Base-by-base conservation (phyloP, 2,797 vertebrate species). In the Gymnopithys bicolor region DNA sequence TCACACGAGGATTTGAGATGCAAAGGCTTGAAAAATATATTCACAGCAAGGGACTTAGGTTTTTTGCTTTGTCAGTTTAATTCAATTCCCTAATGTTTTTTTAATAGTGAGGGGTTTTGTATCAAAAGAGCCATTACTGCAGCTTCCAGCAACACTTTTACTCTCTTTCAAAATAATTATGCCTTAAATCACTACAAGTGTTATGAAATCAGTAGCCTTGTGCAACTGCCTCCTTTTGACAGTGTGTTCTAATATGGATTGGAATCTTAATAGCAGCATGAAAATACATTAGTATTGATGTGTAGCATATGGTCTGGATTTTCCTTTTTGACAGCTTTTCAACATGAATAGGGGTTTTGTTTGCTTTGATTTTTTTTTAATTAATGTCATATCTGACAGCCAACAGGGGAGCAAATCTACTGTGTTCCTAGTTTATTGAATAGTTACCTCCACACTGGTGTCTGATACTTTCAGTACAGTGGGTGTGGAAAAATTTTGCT, bases 241-340 rank as follows among this genome's bases (percentile, higher is more conserved):
- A 89, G 37, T 69, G 14, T 84, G 55, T 68, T 83, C 58, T 69
- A 49, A 33, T 91, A 73, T 91, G 92, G 91, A 86, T 93, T 96
- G 73, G 66, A 90, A 84, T 96, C 62, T 90, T 94, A 96, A 96
- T 94, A 83, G 66, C 69, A 90, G 69, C 79, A 73, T 86, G 91
- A 84, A 94, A 93, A 84, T 69, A 59, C 62, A 81, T 76, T 55
- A 37, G 66, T 93, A 76, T 89, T 67, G 92, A 89, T 81, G 76
- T 94, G 91, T 46, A 79, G 76, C 87, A 87, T 83, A 91, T 93
- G 90, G 69, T 73, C 82, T 93, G 12, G 5, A 43, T 95, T 86
- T 89, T 95, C 46, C 55, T 64, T 90, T 84, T 76, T 92, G 92
- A 87, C 66, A 88, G 45, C 52, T 88, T 87, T 92, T 93, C 87